Conservation (phyloP, 2,888 invertebrate genomes). For the Caenorhabditis parvicauda region DNA sequence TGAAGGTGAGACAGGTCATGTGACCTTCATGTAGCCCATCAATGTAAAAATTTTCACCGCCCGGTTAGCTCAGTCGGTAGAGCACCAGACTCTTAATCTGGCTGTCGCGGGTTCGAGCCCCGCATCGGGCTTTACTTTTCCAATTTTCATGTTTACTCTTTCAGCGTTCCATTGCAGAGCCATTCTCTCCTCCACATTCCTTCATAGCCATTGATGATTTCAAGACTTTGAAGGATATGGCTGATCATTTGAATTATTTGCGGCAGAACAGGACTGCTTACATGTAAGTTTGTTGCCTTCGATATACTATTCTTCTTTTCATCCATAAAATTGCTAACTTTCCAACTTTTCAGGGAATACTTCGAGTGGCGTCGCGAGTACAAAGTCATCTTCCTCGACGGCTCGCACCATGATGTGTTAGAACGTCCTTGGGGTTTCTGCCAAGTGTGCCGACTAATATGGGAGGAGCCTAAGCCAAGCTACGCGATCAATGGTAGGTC, state of each 20-base stretch:
- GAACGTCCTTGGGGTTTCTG: conserved; percentile 62
- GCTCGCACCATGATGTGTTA: conserved; percentile 48
- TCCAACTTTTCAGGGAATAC: conserved; percentile 62
- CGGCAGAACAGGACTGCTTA: conserved; percentile 64
- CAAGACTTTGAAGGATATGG: conserved; percentile 63
- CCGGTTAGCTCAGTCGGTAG: neutral
- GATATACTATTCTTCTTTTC: neutral
- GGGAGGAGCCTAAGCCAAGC: conserved; percentile 27
- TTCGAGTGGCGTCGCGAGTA: conserved; percentile 64
- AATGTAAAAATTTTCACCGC: neutral
- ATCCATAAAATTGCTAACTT: conserved; percentile 1
- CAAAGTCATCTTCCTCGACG: conserved; percentile 53
- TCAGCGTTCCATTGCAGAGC: conserved; percentile 48
- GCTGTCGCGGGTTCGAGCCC: neutral
- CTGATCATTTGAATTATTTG: conserved; percentile 64
- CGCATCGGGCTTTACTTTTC: neutral
- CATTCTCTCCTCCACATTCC: conserved; percentile 63
- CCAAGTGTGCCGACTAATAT: conserved; percentile 55
- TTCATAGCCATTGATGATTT: conserved; percentile 67
- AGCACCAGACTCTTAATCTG: neutral
- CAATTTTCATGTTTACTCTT: too few species aligned
- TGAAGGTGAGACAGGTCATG: conserved; percentile 44
- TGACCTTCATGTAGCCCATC: neutral
- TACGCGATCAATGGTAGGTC: conserved; percentile 18
- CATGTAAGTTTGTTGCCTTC: conserved; percentile 33